Evolutionary conservation across 2,888 invertebrate genomes (phyloP), one percentile per base, ranked within the genome.

Genomic region (Crepidodera aurea): DNA sequence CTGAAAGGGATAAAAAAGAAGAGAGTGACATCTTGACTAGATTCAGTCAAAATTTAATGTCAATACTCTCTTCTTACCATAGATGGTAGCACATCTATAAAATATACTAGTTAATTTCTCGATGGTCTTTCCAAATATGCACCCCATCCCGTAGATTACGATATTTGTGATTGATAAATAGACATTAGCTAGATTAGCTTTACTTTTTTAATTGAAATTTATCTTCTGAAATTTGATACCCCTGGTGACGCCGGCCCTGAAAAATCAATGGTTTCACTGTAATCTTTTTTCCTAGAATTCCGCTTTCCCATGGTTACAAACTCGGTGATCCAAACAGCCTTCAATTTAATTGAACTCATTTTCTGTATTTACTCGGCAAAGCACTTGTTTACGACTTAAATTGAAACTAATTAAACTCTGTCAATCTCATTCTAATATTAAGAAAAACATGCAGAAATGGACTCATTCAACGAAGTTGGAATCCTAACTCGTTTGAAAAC

Each of bases 351-450:
- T 51, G 37, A 51, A 51, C 13, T 19, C 32, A 37, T 37, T 51
- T 51, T 51, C 51, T 22, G 37, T 16, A 51, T 51, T 51, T 37
- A 19, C 37, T 32, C 10, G n/a, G 34, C 32, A 34, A 51, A 37
- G 37, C 19, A 51, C 51, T 51, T 51, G 51, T 51, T 51, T 51
- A 51, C 51, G 19, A 51, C 51, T 51, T 37, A 48, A 34, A 34
- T 34, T 19, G 51, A 37, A 51, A 51, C 37, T 51, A 51, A 51
- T 51, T 51, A 51, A 51, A 51, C 5, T 34, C 34, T 51, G 51
- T 51, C 51, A 37, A 19, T 34, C 22, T 51, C 34, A 15, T 16
- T 29, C 27, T 12, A 48, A 48, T 13, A 6, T 2, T 18, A 18
- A 15, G 18, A 40, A 15, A 40, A 37, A 37, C 37, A 37, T 13